Evolutionary conservation across 2,888 invertebrate genomes (phyloP), one percentile per base, ranked within the genome.

Genomic region (Cinara cedri): DNA sequence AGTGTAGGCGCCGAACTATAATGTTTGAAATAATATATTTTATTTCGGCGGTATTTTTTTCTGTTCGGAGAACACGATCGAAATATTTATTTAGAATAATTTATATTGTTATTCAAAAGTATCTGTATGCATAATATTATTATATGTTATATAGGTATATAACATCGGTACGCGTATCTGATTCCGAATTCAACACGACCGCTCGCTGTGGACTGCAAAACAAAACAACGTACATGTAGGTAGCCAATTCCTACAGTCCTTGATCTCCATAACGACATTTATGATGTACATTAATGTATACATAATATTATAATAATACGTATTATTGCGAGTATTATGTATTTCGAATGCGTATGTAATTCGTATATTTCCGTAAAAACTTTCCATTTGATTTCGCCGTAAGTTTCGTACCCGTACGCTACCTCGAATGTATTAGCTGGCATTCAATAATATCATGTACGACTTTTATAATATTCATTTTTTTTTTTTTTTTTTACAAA

Each of bases 161-260:
- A n/a, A n/a, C n/a, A n/a, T n/a, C 10, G 9, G 60, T 60, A 26
- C 26, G 24, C 46, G 19, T 54, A 34, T 54, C 54, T 42, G 54
- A 55, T 70, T 70, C 70, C n/a, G 16, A 54, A 71, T 71, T 71
- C 71, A 57, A 44, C 44, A n/a, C 71, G 42, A 57, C 71, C 71
- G 55, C 71, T 57, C 34, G 3, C 6, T 4, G 3, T 34, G 19
- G 57, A 71, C 34, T 34, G 34, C 44, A 57, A 44, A 44, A 57
- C 44, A 24, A 57, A 21, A 71, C 44, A 44, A 24, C 55, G 44
- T 6, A 34, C 3, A 6, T 34, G 34, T 34, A 34, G 3, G 34
- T n/a, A 10, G 44, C 57, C 71, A 57, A 57, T 71, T 71, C 71
- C 71, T 71, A n/a, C n/a, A 71, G 71, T 71, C 71, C 57, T 71